Base-by-base conservation (phyloP, 2,888 invertebrate genomes). In the Linnaemya vulpina region DNA sequence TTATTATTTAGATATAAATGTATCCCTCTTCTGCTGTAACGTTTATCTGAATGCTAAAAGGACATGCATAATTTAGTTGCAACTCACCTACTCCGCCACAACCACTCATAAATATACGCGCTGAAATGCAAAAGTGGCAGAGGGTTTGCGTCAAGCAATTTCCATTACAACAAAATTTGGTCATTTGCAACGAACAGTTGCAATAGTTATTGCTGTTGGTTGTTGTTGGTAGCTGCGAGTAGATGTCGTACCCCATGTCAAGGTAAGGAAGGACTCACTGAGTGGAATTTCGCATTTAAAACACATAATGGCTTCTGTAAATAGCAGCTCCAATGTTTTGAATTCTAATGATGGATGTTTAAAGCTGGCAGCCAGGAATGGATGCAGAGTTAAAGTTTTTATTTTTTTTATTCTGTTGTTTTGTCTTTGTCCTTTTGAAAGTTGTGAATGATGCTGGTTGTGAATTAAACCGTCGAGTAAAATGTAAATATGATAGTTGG, bases 291-390 rank as follows among this genome's bases (percentile, higher is more conserved):
- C 38, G 17, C 63, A 53, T 65, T 65, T 38, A 13, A 58, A 49
- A 68, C 20, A 68, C 40, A 43, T 51, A 74, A 46, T 75, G 43
- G n/a, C 35, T 22, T n/a, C 17, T 68, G 75, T 70, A 75, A 81
- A 75, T 70, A 81, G 63, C 53, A 10, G 43, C 40, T 35, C 49
- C 22, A 80, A 78, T 81, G 67, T 74, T 78, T 58, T 74, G 55
- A 74, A 43, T 81, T 81, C 62, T 70, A 85, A 74, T 85, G 84
- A 85, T 78, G 74, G 58, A 85, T 85, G 84, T 63, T 68, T 68
- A 53, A 65, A 67, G 70, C 63, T 68, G 75, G 25, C 10, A 46
- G 74, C 65, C 63, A 53, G n/a, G 22, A 55, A 20, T n/a, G 51
- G 5, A n/a, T 60, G 1, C 38, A 49, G 20, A 25, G 17, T 38